Conservation (phyloP, 2,797 vertebrate genomes). For the Aplochiton taeniatus region DNA sequence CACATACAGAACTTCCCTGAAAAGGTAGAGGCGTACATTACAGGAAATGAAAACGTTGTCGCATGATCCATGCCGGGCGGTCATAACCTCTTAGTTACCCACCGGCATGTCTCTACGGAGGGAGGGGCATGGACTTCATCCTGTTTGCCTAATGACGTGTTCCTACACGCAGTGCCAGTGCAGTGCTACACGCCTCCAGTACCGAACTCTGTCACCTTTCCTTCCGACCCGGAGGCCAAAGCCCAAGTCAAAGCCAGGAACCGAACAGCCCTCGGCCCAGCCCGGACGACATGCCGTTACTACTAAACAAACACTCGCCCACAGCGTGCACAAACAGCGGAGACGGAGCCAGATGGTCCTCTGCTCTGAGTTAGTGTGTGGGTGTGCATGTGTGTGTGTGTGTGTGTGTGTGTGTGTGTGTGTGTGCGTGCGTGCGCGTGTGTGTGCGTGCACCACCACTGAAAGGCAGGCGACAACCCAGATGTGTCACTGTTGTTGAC, state of each 20-base stretch:
- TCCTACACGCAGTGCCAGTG: too few relatives aligned
- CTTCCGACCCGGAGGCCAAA: neutral
- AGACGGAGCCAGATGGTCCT: neutral
- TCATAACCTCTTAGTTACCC: neutral
- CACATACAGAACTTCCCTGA: too few relatives aligned
- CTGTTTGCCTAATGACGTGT: neutral
- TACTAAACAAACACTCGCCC: slow-evolving; percentile 46
- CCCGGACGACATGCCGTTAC: neutral
- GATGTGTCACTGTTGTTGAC: neutral
- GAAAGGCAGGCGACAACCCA: neutral
- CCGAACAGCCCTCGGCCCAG: too few relatives aligned
- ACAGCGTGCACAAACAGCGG: neutral
- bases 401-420: neutral
- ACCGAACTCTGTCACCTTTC: neutral
- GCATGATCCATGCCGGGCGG: neutral
- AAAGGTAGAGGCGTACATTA: neutral
- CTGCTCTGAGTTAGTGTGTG: neutral
- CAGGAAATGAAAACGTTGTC: neutral
- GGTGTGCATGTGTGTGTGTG: neutral
- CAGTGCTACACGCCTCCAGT: too few relatives aligned
- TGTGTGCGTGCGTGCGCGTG: neutral
- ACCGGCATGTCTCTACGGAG: too few relatives aligned
- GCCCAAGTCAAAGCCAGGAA: neutral
- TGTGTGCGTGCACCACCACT: neutral
- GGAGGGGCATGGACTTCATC: too few relatives aligned